Conservation (phyloP, 1,140 invertebrate species). For the Leptinotarsa lineolata region DNA sequence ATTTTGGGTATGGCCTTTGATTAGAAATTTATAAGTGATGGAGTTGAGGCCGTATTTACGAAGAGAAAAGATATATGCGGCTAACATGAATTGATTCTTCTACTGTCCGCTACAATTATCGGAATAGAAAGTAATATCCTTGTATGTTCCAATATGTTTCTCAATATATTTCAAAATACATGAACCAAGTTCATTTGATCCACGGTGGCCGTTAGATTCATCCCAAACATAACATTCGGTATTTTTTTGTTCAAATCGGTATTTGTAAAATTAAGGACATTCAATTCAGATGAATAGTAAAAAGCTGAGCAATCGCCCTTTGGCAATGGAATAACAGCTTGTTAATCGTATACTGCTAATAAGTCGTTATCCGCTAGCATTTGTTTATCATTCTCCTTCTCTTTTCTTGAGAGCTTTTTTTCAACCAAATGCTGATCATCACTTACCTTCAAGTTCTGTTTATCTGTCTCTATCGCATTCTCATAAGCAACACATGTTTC, state of each 20-base stretch:
- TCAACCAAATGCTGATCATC: constrained; percentile 47
- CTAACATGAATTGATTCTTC: constrained; percentile 40
- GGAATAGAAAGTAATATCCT: neutral
- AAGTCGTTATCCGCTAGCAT: no score
- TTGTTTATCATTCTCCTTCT: no score
- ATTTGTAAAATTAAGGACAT: no score
- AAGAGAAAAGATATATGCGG: constrained; percentile 50
- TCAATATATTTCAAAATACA: neutral
- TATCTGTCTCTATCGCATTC: constrained; percentile 42
- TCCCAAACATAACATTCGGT: no score
- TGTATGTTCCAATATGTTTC: neutral
- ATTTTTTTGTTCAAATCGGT: no score
- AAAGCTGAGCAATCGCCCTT: no score
- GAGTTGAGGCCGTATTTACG: constrained; percentile 40
- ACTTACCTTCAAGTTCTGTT: constrained; percentile 33
- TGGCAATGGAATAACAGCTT: no score
- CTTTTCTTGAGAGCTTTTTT: constrained; percentile 48
- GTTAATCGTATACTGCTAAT: no score
- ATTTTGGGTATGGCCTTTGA: constrained; percentile 55
- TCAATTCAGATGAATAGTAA: no score
- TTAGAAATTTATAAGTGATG: constrained; percentile 55
- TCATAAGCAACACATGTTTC: constrained; percentile 49
- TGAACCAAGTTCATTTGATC: no score
- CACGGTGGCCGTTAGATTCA: no score
- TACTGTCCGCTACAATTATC: constrained; percentile 51